phyloP scores from a whole-genome alignment of 1,140 invertebrate species.

The Aphaenogaster floridana region DNA sequence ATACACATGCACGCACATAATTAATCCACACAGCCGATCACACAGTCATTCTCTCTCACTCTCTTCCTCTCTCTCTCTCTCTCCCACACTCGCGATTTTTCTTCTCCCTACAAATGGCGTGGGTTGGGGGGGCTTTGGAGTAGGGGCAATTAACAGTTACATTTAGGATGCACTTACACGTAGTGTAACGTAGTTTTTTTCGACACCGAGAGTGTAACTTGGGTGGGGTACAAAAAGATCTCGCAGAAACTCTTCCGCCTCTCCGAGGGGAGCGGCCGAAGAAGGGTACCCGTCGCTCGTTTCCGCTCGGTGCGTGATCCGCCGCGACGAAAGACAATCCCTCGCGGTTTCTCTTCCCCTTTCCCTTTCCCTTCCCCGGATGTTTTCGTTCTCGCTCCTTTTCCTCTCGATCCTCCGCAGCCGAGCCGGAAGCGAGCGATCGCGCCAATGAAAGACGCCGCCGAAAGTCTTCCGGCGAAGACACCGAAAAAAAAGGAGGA shows the following conservation, averaged over 20 bases:
- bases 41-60: constrained; percentile 33
- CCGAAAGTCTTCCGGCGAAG: background rate
- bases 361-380: background rate
- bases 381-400: background rate
- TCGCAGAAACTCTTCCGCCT: constrained; percentile 39
- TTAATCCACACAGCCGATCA: constrained; percentile 3
- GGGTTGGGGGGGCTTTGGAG: constrained; percentile 72
- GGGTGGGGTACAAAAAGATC: constrained; percentile 81
- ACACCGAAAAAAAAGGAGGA: constrained; percentile 35
- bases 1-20: background rate
- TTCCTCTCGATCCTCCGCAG: background rate
- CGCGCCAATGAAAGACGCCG: constrained; percentile 4
- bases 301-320: constrained; percentile 26
- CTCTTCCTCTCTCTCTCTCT: constrained; percentile 15
- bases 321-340: constrained; percentile 15
- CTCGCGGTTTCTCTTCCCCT: background rate
- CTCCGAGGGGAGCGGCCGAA: background rate
- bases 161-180: constrained; percentile 76
- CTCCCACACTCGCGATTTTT: constrained; percentile 22
- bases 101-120: constrained; percentile 74
- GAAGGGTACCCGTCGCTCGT: constrained; percentile 15
- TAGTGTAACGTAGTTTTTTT: constrained; percentile 74
- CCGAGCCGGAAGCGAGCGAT: constrained; percentile 32
- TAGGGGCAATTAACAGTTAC: constrained; percentile 78
- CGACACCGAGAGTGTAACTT: constrained; percentile 81